These are phyloP conservation scores for Urocyon cinereoargenteus DNA, from an alignment of 2,797 vertebrate genomes.

Conservation along the genomic window DNA sequence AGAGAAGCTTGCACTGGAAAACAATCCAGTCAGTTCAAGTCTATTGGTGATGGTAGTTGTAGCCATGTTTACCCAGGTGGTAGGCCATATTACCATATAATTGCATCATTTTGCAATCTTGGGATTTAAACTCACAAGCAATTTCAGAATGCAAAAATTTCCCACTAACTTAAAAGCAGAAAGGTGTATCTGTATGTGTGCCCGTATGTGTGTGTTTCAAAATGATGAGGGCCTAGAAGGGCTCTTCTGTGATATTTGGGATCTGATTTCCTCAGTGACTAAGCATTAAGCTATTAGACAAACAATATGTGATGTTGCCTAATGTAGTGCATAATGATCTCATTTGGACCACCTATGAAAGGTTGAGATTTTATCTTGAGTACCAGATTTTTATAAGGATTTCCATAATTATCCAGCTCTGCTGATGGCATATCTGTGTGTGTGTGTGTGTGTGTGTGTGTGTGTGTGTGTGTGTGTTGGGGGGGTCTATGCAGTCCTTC, in stretches of 20 bases:
- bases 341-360: conserved; percentile 11
- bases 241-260: conserved; percentile 28
- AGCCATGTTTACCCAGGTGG: background rate
- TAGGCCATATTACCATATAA: conserved; percentile 34
- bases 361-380: background rate
- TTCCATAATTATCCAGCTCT: background rate
- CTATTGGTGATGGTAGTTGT: background rate
- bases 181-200: background rate
- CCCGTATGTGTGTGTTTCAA: background rate
- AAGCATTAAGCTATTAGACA: conserved; percentile 37
- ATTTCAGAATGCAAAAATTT: conserved; percentile 69
- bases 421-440: background rate
- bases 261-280: conserved; percentile 70
- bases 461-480: too few species aligned
- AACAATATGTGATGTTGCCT: conserved; percentile 39
- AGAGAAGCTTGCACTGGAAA: background rate
- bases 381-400: conserved; percentile 24
- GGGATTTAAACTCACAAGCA: conserved; percentile 71
- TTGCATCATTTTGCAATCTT: conserved; percentile 78
- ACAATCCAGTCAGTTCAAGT: background rate
- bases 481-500: background rate
- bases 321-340: background rate
- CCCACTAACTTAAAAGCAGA: conserved; percentile 47
- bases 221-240: background rate
- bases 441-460: background rate